Base-by-base conservation (phyloP, 2,888 invertebrate genomes). In the Rugalucina vietnamica region DNA sequence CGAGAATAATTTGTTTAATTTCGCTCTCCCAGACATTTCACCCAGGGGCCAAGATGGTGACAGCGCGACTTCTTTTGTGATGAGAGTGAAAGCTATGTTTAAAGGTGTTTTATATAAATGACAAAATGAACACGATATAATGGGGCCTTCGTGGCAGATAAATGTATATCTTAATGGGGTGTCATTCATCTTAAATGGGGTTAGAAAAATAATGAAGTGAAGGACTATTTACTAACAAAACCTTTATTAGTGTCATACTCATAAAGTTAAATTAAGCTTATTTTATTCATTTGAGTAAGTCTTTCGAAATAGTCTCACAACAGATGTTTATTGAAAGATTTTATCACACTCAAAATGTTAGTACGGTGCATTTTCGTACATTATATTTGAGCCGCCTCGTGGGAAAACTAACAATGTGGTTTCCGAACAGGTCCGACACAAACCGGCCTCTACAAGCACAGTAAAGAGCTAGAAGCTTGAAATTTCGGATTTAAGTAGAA, bases 81-180 rank as follows among this genome's bases (percentile, higher is more conserved):
- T 34, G 34, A 34, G 21, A 18, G 29, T 10, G 2, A 65, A 65
- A 32, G 1, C 8, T 21, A 4, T 34, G 34, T 65, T 32, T 54
- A 14, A 34, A 65, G 65, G 65, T 65, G 65, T 65, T 65, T 65
- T n/a, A n/a, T 65, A 34, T 65, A 34, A 65, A 34, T 65, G 65
- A 65, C 65, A 65, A n/a, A 14, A 34, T 12, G 65, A 4, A 32
- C 65, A 24, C 65, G 5, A 65, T 34, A 65, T 65, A 65, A 65
- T 34, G 21, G 34, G n/a, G 24, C 18, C 8, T 34, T 4, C 29
- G 1, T 1, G 27, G 8, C 65, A 65, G 29, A 65, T 65, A 34
- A 65, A 65, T 65, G 65, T 65, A 65, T 18, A 65, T 24, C 65
- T 65, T 65, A 65, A 65, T 65, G 34, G 34, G 65, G 34, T 34